A percentile compares a stretch with the other conserved stretches of the same genome.
Evolutionary conservation across 2,888 invertebrate genomes (phyloP).

Genomic region (Dryococelus australis): DNA sequence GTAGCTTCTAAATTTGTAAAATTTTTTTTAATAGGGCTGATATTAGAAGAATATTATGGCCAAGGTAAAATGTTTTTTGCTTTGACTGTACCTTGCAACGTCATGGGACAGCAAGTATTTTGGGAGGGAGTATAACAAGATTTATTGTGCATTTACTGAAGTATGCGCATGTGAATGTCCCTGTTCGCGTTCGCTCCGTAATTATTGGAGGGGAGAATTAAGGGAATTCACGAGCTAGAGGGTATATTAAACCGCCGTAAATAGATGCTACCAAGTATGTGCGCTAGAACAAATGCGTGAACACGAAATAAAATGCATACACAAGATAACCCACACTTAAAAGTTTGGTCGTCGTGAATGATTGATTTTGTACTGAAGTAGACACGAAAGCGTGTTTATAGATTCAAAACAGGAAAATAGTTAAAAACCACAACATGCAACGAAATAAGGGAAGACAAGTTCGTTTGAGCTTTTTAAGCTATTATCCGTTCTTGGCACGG

Average conservation of each 20-base stretch:
- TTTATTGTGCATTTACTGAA: neutral
- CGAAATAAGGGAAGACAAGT: no score
- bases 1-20: no score
- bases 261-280: slow-evolving; percentile 42
- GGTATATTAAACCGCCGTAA: slow-evolving; percentile 44
- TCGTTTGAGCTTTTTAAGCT: no score
- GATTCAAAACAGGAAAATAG: no score
- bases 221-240: slow-evolving; percentile 6
- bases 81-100: slow-evolving; percentile 4
- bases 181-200: neutral
- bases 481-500: no score
- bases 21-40: no score
- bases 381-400: no score
- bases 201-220: slow-evolving; percentile 11
- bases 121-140: slow-evolving; percentile 13
- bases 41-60: neutral
- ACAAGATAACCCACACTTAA: neutral
- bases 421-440: no score
- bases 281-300: neutral
- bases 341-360: no score
- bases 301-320: neutral
- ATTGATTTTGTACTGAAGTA: no score
- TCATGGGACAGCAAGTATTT: slow-evolving; percentile 9
- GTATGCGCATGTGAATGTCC: slow-evolving; percentile 16
- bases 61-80: slow-evolving; percentile 1